Conservation (phyloP, 2,113 vertebrate species). For the Oreochromis tanganicae region DNA sequence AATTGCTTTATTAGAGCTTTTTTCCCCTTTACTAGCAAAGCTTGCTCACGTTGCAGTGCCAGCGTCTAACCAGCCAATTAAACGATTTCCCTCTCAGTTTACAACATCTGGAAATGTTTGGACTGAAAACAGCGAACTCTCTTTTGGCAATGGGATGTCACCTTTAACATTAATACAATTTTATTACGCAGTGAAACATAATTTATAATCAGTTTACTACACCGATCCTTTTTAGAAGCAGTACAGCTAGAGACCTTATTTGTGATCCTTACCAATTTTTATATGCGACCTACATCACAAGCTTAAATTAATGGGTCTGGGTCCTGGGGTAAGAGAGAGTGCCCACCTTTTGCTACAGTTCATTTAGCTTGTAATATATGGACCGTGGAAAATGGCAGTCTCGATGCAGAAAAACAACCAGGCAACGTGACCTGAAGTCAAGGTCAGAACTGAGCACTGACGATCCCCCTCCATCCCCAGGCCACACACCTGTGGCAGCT, state of each 20-base stretch:
- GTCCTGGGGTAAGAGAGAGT: neutral
- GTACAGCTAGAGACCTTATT: neutral
- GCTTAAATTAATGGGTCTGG: slow-evolving; percentile 4
- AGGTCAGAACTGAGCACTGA: neutral
- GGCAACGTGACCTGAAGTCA: slow-evolving; percentile 16
- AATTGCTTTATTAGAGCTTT: slow-evolving; percentile 6
- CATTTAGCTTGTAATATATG: neutral
- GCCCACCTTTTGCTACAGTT: neutral
- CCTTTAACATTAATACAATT: neutral
- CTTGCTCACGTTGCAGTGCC: neutral
- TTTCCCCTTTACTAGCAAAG: neutral
- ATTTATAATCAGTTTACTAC: neutral
- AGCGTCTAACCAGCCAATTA: slow-evolving; percentile 27
- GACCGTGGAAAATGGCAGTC: neutral
- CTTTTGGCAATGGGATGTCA: neutral
- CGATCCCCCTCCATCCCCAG: neutral
- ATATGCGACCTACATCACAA: neutral
- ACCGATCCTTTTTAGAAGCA: neutral
- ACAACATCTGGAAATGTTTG: slow-evolving; percentile 62
- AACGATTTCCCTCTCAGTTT: slow-evolving; percentile 46
- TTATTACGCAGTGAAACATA: neutral
- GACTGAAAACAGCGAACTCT: neutral
- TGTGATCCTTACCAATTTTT: neutral
- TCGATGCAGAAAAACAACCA: neutral
- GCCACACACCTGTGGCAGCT: slow-evolving; percentile 53